Evolutionary conservation across 2,797 vertebrate species (phyloP).

Genomic region (Vespertilio murinus): DNA sequence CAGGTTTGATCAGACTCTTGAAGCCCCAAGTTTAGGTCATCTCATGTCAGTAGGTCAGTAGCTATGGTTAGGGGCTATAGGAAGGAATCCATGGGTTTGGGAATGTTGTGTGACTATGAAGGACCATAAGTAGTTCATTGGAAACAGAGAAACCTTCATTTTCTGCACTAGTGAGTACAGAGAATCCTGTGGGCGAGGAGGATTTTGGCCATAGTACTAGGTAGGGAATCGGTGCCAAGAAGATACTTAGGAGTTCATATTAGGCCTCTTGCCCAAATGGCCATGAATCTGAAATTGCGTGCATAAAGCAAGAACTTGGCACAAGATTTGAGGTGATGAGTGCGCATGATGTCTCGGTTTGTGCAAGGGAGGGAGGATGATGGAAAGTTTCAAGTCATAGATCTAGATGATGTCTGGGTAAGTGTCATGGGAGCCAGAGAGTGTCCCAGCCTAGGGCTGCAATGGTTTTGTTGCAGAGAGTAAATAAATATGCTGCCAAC

Average conservation of each 20-base stretch:
- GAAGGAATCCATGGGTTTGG: neutral
- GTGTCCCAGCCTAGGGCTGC: conserved; percentile 24
- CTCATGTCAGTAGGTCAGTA: neutral
- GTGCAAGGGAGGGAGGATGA: conserved; percentile 53
- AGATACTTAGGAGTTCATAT: conserved; percentile 82
- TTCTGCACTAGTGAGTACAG: neutral
- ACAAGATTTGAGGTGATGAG: conserved; percentile 63
- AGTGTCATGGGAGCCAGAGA: conserved; percentile 66
- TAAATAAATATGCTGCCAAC: conserved; percentile 74
- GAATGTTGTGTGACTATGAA: neutral
- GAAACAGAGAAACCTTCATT: conserved; percentile 34
- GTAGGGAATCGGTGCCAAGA: conserved; percentile 77
- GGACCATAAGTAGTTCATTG: neutral
- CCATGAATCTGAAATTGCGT: conserved; percentile 76
- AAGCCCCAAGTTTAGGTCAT: neutral
- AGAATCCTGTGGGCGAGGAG: conserved; percentile 54
- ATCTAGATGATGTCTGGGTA: conserved; percentile 67
- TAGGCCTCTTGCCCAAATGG: conserved; percentile 72
- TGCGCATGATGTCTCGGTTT: conserved; percentile 55
- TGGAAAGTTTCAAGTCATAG: conserved; percentile 71
- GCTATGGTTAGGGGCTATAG: neutral
- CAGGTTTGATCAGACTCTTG: neutral
- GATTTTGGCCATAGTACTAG: conserved; percentile 76
- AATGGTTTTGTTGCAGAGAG: conserved; percentile 51
- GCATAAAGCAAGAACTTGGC: conserved; percentile 79